Percentiles rank a stretch among this genome's conserved stretches.
These are phyloP conservation scores for Rhabdornis inornatus DNA, from an alignment of 2,113 vertebrate genomes.

Conservation along the genomic window DNA sequence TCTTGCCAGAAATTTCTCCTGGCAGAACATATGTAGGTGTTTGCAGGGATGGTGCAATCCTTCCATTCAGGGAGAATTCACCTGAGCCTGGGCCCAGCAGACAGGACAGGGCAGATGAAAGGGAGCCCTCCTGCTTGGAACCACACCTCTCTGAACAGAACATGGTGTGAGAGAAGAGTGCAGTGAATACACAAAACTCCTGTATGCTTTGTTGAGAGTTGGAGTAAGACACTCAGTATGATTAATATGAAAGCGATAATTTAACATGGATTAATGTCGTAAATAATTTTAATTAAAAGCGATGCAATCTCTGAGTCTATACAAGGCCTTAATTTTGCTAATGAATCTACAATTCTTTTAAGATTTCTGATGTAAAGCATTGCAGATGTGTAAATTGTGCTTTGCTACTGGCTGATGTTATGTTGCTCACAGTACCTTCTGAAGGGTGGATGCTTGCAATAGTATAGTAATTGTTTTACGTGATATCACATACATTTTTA, in stretches of 20 bases:
- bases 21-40: not conserved
- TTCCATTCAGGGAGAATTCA: not conserved
- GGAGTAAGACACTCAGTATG: not conserved
- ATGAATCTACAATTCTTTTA: not conserved
- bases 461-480: not conserved
- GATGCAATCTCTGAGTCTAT: not conserved
- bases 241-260: not conserved
- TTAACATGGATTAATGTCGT: not conserved
- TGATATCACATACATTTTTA: not conserved
- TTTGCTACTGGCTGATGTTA: not conserved
- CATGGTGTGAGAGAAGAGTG: not conserved
- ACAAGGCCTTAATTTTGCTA: not conserved
- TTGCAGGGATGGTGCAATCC: not conserved
- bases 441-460: not conserved
- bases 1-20: not conserved
- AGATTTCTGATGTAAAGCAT: not conserved
- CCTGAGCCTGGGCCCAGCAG: not conserved
- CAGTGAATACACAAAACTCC: not conserved
- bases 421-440: not conserved
- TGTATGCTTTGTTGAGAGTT: not conserved
- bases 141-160: not conserved
- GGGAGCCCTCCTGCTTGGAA: not conserved
- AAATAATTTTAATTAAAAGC: not conserved
- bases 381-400: not conserved
- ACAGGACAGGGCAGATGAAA: not conserved